Percentiles rank a stretch among this genome's conserved stretches.
phyloP scores from a whole-genome alignment of 2,888 invertebrate genomes.

The Drosophila koepferae region DNA sequence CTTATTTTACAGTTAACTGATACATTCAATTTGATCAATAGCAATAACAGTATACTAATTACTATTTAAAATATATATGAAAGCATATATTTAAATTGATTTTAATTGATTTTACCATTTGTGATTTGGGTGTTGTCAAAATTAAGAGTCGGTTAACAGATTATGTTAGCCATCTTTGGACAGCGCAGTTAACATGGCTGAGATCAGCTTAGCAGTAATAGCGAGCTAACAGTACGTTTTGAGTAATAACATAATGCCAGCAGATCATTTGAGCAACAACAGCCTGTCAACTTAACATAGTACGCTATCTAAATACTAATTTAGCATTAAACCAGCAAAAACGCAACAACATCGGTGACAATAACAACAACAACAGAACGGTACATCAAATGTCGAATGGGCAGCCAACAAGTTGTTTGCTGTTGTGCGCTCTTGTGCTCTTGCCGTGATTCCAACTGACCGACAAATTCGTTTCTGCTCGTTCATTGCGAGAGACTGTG shows the following conservation, averaged over 20 bases:
- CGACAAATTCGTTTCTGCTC: conserved; percentile 27
- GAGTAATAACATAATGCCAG: conserved; percentile 6
- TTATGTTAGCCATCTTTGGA: background rate
- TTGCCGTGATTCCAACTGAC: conserved; percentile 30
- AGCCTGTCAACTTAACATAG: conserved; percentile 9
- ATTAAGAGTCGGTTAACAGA: background rate
- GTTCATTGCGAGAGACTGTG: conserved; percentile 24
- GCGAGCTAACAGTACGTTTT: conserved; percentile 13
- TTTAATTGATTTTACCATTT: background rate
- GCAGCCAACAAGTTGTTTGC: conserved; percentile 38
- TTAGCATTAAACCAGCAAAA: conserved; percentile 19
- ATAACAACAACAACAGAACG: conserved; percentile 7
- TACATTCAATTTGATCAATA: background rate
- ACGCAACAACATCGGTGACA: conserved; percentile 5
- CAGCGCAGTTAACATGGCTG: background rate
- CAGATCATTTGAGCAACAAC: conserved; percentile 41
- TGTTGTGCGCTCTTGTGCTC: conserved; percentile 31
- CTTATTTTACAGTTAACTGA: background rate
- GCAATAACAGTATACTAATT: background rate
- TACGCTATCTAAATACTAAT: background rate
- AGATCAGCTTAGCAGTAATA: conserved; percentile 17
- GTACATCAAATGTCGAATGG: conserved; percentile 18
- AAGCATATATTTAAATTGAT: background rate
- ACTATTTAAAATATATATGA: background rate
- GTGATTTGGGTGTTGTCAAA: background rate